Percentiles rank a stretch among this genome's conserved stretches.
Evolutionary conservation across 2,797 vertebrate genomes (phyloP).

Genomic region (Todus mexicanus): DNA sequence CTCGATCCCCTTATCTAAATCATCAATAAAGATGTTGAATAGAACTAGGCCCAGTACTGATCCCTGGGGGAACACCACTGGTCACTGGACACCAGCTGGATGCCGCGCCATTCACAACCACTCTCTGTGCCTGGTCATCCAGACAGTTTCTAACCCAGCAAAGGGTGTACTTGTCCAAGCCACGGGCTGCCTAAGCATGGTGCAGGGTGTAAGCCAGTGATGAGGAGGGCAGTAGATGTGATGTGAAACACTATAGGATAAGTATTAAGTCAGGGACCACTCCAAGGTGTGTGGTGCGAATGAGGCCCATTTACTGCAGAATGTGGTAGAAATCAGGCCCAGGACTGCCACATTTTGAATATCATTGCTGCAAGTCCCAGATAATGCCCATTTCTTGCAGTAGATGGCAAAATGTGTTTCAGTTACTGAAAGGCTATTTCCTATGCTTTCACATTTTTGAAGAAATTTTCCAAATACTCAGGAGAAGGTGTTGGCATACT

Average conservation of each 20-base stretch:
- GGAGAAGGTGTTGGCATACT: neutral
- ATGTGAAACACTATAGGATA: neutral
- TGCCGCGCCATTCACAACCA: too few relatives aligned
- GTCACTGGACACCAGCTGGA: too few relatives aligned
- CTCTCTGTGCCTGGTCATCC: too few relatives aligned
- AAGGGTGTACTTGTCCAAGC: too few relatives aligned
- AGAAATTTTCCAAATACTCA: neutral
- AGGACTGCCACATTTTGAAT: neutral
- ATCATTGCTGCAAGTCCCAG: neutral
- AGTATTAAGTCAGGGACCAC: neutral
- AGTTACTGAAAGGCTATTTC: neutral
- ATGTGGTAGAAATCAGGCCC: neutral
- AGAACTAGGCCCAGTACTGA: too few relatives aligned
- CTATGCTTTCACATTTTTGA: neutral
- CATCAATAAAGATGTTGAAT: too few relatives aligned
- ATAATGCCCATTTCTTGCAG: neutral
- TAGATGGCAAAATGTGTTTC: neutral
- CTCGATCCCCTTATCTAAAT: too few relatives aligned
- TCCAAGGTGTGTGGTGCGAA: neutral
- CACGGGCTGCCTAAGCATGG: too few relatives aligned
- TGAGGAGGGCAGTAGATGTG: neutral
- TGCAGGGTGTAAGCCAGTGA: neutral
- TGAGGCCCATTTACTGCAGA: neutral
- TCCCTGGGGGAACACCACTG: too few relatives aligned
- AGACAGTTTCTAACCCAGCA: too few relatives aligned